Base-by-base conservation (phyloP, 2,888 invertebrate species). In the Hemaris fuciformis region DNA sequence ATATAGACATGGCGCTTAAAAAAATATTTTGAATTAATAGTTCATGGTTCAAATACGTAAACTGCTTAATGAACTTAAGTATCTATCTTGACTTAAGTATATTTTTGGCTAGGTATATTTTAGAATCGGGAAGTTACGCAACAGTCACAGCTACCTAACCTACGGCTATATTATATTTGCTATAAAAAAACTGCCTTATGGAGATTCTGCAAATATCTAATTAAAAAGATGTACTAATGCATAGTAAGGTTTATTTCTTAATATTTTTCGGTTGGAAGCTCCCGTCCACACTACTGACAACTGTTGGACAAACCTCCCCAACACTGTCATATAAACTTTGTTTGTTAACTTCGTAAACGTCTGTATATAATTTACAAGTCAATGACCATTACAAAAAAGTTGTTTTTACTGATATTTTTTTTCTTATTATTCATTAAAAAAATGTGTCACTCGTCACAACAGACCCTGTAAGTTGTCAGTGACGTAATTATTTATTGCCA, bases 351-450 rank as follows among this genome's bases (percentile, higher is more conserved):
- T 27, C 8, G 3, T 25, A 23, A 25, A 10, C 53, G 18, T 27
- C 18, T 53, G 53, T 27, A 15, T 45, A 23, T 15, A 31, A 31
- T 53, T 53, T 31, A 20, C 10, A 18, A 65, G 79, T 78, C 77
- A 76, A 68, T 71, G 75, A 76, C 74, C 79, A 67, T 15, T 58
- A 64, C 63, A 72, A 74, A 72, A 74, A 75, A 65, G 27, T 53
- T 15, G 27, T 64, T 64, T 62, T 66, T 48, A 64, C 42, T 46
- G 65, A 63, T 67, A 18, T 18, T 53, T 27, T 31, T 31, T 53
- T 23, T 46, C n/a, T n/a, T n/a, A n/a, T 53, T 13, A 53, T 18
- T 18, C 27, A 48, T n/a, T n/a, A 10, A 41, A 57, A 41, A 57
- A 38, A 57, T 41, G 23, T 25, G 41, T 57, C 57, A 41, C 38